Percentiles rank a stretch among this genome's conserved stretches.
Evolutionary conservation across 2,113 vertebrate genomes (phyloP).

Genomic region (Lanius ludovicianus): DNA sequence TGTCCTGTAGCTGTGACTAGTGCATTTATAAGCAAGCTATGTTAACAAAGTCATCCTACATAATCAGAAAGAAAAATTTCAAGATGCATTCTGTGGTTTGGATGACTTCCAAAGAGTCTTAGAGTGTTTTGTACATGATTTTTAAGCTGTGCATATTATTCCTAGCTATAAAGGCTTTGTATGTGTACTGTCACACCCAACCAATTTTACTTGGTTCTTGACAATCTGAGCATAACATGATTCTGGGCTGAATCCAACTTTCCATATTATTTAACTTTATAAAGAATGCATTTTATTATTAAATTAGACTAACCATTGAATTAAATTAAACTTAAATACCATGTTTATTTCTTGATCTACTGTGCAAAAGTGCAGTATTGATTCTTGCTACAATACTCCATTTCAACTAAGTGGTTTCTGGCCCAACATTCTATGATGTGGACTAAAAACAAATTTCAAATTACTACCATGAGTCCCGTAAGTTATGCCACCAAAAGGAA

Average conservation of each 20-base stretch:
- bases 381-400: not conserved
- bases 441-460: not conserved
- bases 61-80: not conserved
- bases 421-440: not conserved
- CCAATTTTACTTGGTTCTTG: not conserved
- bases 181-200: slow-evolving; percentile 32
- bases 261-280: not conserved
- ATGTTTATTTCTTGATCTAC: not conserved
- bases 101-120: slow-evolving; percentile 56
- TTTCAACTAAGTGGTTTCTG: slow-evolving; percentile 10
- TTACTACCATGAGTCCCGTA: slow-evolving; percentile 12
- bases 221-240: not conserved
- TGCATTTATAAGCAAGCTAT: slow-evolving; percentile 31
- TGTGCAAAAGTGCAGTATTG: not conserved
- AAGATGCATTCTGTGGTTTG: slow-evolving; percentile 24
- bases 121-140: not conserved
- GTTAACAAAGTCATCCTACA: not conserved
- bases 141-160: slow-evolving; percentile 1
- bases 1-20: slow-evolving; percentile 27
- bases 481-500: slow-evolving; percentile 73
- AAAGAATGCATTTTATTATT: not conserved
- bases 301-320: not conserved
- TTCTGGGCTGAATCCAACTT: not conserved
- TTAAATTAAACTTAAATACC: not conserved
- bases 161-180: slow-evolving; percentile 31